Evolutionary conservation across 2,797 vertebrate species (phyloP), one percentile per base, ranked within the genome.

Genomic region (Tokudaia muenninki): DNA sequence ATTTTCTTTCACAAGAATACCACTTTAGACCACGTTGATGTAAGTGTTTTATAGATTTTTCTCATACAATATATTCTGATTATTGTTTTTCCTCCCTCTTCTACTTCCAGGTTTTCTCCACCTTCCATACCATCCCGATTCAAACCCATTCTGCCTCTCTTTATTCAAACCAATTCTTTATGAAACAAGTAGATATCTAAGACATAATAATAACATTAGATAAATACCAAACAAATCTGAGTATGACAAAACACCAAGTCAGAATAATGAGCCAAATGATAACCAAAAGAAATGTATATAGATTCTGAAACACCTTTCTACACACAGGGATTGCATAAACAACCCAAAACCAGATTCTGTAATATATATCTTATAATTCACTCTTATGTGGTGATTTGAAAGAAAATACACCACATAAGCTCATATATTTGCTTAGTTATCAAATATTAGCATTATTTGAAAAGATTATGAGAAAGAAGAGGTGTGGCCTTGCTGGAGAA

Each of bases 1-100:
- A 81, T 50, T 92, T 92, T 24, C 55, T 95, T 95, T 81, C 34
- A 77, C 17, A 86, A 89, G 26, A 86, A 37, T 78, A 81, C 57
- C 4, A 34, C 17, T 11, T 4, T n/a, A 77, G 16, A 88, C 61
- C 29, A 93, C 16, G 17, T 78, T 7, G 65, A 81, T 59, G n/a
- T n/a, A n/a, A n/a, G 59, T 79, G 74, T 82, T 41, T 61, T 41
- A 82, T 59, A 59, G 7, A 72, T 37, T 41, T 59, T 81, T n/a
- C 26, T 81, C 11, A 67, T 67, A 67, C 13, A 67, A 14, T 31
- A 67, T 34, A 67, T 67, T 61, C 13, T 41, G n/a, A 29, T 41
- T 16, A 24, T 44, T 8, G 12, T 61, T 82, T 61, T 24, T 24
- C 1, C 7, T 82, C 14, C 6, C 0, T 3, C n/a, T 21, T 41